Base-by-base conservation (phyloP, 2,888 invertebrate species). In the Lamellibrachia satsuma region DNA sequence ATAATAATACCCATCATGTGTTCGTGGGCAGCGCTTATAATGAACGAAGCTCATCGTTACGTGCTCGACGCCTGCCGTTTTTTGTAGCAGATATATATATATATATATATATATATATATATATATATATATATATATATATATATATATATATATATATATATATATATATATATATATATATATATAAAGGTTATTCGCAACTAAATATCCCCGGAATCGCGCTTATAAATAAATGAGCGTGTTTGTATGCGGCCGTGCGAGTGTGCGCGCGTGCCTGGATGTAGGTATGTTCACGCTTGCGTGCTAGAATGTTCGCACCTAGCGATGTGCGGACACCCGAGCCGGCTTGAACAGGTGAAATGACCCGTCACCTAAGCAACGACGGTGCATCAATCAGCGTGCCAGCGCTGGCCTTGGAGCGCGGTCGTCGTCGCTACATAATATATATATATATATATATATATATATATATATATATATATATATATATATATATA, bases 281-380 rank as follows among this genome's bases (percentile, higher is more conserved):
- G 7, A 55, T 55, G 55, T 55, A 22, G 22, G 75, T 75, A 3
- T 22, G n/a, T 15, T 22, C 75, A 15, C 15, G 22, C 75, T 6
- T 55, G 55, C 55, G 55, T 55, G 55, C 55, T 15, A 60, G 60
- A 60, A 8, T 60, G 60, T 9, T 60, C 92, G 51, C 92, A 92
- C 52, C 52, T 92, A 39, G 93, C 92, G 52, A 60, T 92, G 51
- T 57, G 75, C 52, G 51, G 90, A 27, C 93, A 93, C 27, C 92
- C 90, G 57, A 92, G 90, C 90, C 92, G 57, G 75, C 1, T 6
- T 4, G 75, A 15, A 75, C 75, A 75, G 75, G 75, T 75, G 75
- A 75, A 75, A 75, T 15, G 75, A 75, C 75, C 75, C 75, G 15
- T 75, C 75, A 75, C 75, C 75, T 75, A 75, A 75, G 75, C 75